Percentiles rank a stretch among this genome's conserved stretches.
Conservation (phyloP, 2,113 vertebrate genomes). For the Scopus umbretta region DNA sequence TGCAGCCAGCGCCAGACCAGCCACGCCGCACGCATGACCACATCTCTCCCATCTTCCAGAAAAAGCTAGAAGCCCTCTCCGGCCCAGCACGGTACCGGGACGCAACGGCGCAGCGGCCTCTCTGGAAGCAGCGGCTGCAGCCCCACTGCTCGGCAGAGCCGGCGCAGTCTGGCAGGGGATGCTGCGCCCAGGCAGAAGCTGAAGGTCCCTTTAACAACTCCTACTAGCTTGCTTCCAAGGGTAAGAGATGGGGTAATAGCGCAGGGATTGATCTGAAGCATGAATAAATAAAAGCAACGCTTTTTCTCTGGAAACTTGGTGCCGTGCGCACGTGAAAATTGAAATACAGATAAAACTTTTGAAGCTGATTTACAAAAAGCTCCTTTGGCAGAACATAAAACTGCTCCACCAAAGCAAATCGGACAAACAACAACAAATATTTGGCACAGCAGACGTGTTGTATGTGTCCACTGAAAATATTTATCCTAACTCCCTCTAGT, state of each 20-base stretch:
- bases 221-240: background rate
- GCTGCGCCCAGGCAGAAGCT: background rate
- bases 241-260: background rate
- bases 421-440: background rate
- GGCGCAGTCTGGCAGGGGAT: background rate
- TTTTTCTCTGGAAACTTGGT: background rate
- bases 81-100: background rate
- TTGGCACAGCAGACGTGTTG: background rate
- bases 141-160: background rate
- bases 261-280: background rate
- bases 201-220: background rate
- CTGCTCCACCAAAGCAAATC: background rate
- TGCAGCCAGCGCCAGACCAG: background rate
- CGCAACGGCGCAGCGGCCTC: accelerated
- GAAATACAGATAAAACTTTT: background rate
- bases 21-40: background rate
- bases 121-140: background rate
- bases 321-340: background rate
- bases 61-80: background rate
- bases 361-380: background rate
- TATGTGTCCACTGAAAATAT: slow-evolving; percentile 35
- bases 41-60: background rate
- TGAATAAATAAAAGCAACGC: background rate
- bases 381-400: slow-evolving; percentile 66
- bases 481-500: slow-evolving; percentile 18